Evolutionary conservation across 2,113 vertebrate genomes (phyloP).

Genomic region (Tinamus guttatus): DNA sequence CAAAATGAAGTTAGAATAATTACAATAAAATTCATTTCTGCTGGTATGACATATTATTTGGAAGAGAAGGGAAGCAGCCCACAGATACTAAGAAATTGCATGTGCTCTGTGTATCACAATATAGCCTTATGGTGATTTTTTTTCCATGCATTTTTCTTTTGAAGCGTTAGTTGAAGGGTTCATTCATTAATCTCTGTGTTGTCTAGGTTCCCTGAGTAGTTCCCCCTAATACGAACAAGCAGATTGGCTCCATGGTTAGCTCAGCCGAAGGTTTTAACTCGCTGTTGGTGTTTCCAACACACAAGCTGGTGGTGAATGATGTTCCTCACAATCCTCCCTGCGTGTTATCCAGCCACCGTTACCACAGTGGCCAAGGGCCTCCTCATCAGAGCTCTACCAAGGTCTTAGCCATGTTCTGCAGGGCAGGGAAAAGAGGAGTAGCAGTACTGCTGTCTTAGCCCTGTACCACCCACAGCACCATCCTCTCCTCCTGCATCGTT

Average conservation of each 20-base stretch:
- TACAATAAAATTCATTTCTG: not conserved
- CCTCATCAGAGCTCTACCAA: not conserved
- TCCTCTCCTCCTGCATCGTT: not conserved
- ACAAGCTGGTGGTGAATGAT: accelerated
- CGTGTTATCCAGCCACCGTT: not conserved
- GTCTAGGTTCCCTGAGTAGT: not conserved
- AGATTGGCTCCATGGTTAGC: not conserved
- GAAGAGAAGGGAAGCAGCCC: not conserved
- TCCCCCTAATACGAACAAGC: not conserved
- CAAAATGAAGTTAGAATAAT: not conserved
- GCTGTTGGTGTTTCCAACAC: not conserved
- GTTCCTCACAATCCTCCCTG: not conserved
- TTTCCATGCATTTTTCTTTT: not conserved
- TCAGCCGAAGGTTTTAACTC: not conserved
- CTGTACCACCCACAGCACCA: not conserved
- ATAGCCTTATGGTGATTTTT: not conserved
- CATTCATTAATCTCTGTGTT: not conserved
- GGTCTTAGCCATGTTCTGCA: not conserved
- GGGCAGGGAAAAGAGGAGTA: not conserved
- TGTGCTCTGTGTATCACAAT: not conserved
- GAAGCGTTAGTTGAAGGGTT: not conserved
- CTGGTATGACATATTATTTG: not conserved
- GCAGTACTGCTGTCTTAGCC: not conserved
- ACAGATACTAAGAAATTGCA: not conserved
- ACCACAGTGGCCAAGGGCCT: not conserved